Evolutionary conservation across 2,888 invertebrate species (phyloP).

Genomic region (Catonia carolina): DNA sequence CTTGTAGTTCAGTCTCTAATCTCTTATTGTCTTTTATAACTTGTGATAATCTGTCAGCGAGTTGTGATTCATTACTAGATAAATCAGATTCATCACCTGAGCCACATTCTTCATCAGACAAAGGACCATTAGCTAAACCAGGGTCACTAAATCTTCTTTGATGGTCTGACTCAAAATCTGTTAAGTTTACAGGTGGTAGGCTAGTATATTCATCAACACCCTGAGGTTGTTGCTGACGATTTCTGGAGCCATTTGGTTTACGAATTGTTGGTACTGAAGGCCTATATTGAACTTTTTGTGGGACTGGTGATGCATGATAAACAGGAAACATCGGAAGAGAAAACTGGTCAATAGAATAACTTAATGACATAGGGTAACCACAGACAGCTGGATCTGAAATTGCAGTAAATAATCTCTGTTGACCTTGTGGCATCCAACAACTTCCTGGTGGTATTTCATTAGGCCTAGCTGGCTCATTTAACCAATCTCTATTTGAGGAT

Average conservation of each 20-base stretch:
- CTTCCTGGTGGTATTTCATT: background rate
- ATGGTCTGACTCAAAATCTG: constrained; percentile 23
- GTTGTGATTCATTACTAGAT: constrained; percentile 8
- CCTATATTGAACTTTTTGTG: constrained; percentile 14
- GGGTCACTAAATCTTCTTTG: constrained; percentile 25
- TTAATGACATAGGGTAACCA: constrained; percentile 38
- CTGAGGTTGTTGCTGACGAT: constrained; percentile 3
- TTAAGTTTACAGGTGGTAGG: constrained; percentile 22
- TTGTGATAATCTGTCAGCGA: constrained; percentile 7
- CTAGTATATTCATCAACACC: constrained; percentile 21
- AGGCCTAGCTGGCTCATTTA: background rate
- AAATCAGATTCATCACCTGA: constrained; percentile 2
- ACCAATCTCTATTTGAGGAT: no score
- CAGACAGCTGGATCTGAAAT: constrained; percentile 45
- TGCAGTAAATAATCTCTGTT: constrained; percentile 48
- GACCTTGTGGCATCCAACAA: constrained; percentile 15
- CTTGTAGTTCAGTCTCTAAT: constrained; percentile 18
- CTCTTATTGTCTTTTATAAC: constrained; percentile 20
- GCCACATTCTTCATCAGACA: constrained; percentile 15
- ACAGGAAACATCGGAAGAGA: constrained; percentile 15
- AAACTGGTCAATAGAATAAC: constrained; percentile 18
- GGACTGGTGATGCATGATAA: constrained; percentile 6
- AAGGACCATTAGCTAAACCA: constrained; percentile 17
- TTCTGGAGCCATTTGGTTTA: background rate
- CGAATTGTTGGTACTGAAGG: background rate